These are phyloP conservation scores for Idaea dimidiata DNA, from an alignment of 2,888 invertebrate species.

Conservation along the genomic window DNA sequence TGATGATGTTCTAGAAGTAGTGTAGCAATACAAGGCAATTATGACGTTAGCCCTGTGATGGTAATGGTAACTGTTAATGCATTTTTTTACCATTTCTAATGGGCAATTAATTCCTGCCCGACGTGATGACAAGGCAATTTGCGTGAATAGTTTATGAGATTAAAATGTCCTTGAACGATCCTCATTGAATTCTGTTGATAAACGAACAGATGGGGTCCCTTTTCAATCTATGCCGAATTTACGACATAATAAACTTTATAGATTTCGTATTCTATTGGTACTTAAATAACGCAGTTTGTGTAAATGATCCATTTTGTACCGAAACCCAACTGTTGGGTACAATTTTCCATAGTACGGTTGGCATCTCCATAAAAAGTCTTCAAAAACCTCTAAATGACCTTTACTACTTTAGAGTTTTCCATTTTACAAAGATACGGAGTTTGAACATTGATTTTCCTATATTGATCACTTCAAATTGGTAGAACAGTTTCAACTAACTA, in stretches of 20 bases:
- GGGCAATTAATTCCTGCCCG: background rate
- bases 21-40: conserved; percentile 93
- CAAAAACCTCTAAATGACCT: too few relatives aligned
- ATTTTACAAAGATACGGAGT: too few relatives aligned
- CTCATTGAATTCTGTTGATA: conserved; percentile 8
- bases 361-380: background rate
- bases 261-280: conserved; percentile 6
- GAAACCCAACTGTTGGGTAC: conserved; percentile 7
- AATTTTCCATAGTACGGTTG: background rate
- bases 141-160: conserved; percentile 10
- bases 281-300: background rate
- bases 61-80: conserved; percentile 73
- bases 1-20: conserved; percentile 79
- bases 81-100: background rate
- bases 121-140: conserved; percentile 14
- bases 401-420: too few relatives aligned
- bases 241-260: conserved; percentile 28
- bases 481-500: too few relatives aligned
- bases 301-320: background rate
- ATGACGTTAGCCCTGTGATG: conserved; percentile 94
- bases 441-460: too few relatives aligned
- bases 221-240: conserved; percentile 26
- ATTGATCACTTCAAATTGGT: too few relatives aligned
- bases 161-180: background rate
- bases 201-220: conserved; percentile 12